Percentiles rank a stretch among this genome's conserved stretches.
These are phyloP conservation scores for Oryzias melastigma DNA, from an alignment of 2,113 vertebrate genomes.

Conservation along the genomic window DNA sequence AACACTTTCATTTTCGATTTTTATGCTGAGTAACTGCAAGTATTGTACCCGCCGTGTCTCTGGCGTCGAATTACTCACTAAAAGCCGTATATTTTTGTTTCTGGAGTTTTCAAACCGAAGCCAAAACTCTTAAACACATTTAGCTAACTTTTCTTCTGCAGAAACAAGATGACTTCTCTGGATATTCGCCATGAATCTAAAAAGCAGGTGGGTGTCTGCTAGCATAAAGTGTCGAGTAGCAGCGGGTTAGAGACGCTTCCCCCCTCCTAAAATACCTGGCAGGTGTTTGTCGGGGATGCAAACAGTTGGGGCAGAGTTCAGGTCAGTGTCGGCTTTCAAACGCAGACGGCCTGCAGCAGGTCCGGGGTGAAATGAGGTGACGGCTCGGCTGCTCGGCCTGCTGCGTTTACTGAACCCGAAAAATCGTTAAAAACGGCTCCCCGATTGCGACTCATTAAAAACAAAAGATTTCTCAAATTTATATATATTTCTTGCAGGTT, in stretches of 20 bases:
- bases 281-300: background rate
- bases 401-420: background rate
- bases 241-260: fast-evolving
- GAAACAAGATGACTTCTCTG: conserved; percentile 65
- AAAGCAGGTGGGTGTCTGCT: conserved; percentile 69
- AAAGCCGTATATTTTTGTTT: background rate
- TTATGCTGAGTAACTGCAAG: conserved; percentile 64
- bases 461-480: background rate
- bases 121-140: conserved; percentile 6
- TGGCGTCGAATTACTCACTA: conserved; percentile 15
- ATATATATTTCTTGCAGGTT: conserved; percentile 60
- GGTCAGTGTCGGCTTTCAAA: background rate
- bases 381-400: background rate
- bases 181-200: conserved; percentile 65
- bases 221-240: background rate
- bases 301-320: background rate
- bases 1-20: conserved; percentile 79
- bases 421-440: no score
- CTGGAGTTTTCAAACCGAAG: background rate
- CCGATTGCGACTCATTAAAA: background rate
- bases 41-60: conserved; percentile 6
- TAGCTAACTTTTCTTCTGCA: background rate
- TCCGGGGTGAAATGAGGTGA: conserved; percentile 4
- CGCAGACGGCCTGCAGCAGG: background rate
- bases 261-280: background rate